Evolutionary conservation across 2,888 invertebrate genomes (phyloP).

Genomic region (Sinhomidia bicolor): DNA sequence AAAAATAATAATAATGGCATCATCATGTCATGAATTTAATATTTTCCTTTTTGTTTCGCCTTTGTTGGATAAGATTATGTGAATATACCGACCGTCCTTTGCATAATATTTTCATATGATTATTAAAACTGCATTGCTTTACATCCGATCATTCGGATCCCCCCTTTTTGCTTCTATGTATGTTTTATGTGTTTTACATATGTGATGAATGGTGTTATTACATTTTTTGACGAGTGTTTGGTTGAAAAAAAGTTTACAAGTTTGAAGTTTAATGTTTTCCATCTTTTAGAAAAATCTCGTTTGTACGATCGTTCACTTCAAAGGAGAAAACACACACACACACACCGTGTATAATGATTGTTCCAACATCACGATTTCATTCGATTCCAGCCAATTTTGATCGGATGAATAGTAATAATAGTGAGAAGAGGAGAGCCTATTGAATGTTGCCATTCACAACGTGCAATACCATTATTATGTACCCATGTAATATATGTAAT

Average conservation of each 20-base stretch:
- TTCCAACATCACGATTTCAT: slow-evolving; percentile 31
- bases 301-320: not conserved
- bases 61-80: slow-evolving; percentile 23
- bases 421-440: too few species aligned
- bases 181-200: not conserved
- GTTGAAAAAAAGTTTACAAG: slow-evolving; percentile 24
- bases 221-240: not conserved
- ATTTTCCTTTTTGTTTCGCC: slow-evolving; percentile 17
- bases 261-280: not conserved
- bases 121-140: slow-evolving; percentile 27
- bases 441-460: too few species aligned
- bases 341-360: not conserved
- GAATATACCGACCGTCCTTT: slow-evolving; percentile 10
- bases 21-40: slow-evolving; percentile 8
- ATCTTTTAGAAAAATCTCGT: not conserved
- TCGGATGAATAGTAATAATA: too few species aligned
- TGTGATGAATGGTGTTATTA: slow-evolving; percentile 1
- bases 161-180: not conserved
- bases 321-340: not conserved
- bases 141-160: not conserved
- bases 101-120: slow-evolving; percentile 8
- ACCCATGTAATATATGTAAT: slow-evolving; percentile 14
- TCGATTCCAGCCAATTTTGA: slow-evolving; percentile 24
- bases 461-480: slow-evolving; percentile 21
- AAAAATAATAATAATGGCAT: too few species aligned